phyloP scores from a whole-genome alignment of 2,888 invertebrate genomes.

The Minunthozetes semirufus region DNA sequence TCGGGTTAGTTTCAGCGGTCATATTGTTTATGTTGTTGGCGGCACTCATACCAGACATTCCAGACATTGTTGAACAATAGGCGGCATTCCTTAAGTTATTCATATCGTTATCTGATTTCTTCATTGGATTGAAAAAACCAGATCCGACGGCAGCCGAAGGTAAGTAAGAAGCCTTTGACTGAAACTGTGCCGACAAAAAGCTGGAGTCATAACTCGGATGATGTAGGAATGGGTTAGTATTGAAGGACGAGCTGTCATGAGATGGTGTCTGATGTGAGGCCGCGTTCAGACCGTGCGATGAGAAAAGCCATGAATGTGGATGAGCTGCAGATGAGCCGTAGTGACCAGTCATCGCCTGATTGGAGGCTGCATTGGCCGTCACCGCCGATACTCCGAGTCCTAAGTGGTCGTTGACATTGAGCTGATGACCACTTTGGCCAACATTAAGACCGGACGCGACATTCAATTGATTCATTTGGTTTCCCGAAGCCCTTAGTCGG shows the following conservation, averaged over 20 bases:
- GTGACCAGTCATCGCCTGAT: slow-evolving; percentile 27
- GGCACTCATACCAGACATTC: slow-evolving; percentile 22
- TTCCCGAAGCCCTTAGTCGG: slow-evolving; percentile 33
- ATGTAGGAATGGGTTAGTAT: slow-evolving; percentile 26
- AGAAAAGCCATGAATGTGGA: slow-evolving; percentile 18
- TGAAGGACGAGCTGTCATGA: slow-evolving; percentile 30
- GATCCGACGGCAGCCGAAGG: slow-evolving; percentile 30
- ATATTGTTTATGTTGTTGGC: slow-evolving; percentile 14
- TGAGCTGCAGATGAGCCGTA: slow-evolving; percentile 24
- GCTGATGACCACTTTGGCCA: slow-evolving; percentile 26
- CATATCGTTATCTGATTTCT: slow-evolving; percentile 31
- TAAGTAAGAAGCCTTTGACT: slow-evolving; percentile 30
- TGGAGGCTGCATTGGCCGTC: slow-evolving; percentile 14
- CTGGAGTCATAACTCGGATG: slow-evolving; percentile 28
- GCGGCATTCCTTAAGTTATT: slow-evolving; percentile 27
- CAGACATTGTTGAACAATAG: slow-evolving; percentile 21
- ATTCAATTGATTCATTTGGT: slow-evolving; percentile 37
- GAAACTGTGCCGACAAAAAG: slow-evolving; percentile 30
- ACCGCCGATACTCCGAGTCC: slow-evolving; percentile 2
- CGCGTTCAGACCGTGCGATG: slow-evolving; percentile 16
- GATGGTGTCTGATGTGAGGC: slow-evolving; percentile 22
- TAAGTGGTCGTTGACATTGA: slow-evolving; percentile 24
- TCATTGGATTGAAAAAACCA: slow-evolving; percentile 24
- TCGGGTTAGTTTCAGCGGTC: slow-evolving; percentile 1
- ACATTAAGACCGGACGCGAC: slow-evolving; percentile 30